These are phyloP conservation scores for Chouioia cunea DNA, from an alignment of 2,888 invertebrate species.

Conservation along the genomic window DNA sequence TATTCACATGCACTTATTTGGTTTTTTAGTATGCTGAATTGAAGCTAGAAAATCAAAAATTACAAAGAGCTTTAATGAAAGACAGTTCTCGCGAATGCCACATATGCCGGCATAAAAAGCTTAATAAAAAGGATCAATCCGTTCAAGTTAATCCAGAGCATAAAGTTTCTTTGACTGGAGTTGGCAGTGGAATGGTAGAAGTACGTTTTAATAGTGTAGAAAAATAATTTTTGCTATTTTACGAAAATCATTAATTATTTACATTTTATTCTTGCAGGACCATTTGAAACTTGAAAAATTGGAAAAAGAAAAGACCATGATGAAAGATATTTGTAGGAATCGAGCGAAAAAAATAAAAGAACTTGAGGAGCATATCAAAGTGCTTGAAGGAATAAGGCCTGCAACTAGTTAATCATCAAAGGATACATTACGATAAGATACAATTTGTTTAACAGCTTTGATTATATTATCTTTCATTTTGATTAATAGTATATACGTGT, in stretches of 20 bases:
- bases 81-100: conserved; percentile 56
- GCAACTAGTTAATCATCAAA: conserved; percentile 14
- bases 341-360: conserved; percentile 62
- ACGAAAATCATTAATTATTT: not conserved
- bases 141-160: conserved; percentile 57
- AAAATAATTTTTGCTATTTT: conserved; percentile 10
- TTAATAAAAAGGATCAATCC: conserved; percentile 54
- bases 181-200: conserved; percentile 55
- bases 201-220: conserved; percentile 50
- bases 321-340: conserved; percentile 70
- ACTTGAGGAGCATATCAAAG: conserved; percentile 51
- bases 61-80: conserved; percentile 51
- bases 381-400: conserved; percentile 47
- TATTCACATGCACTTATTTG: conserved; percentile 6
- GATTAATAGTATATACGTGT: too few species aligned
- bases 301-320: conserved; percentile 69
- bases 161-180: conserved; percentile 50
- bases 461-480: not conserved
- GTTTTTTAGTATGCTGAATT: conserved; percentile 50
- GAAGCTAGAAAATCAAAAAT: conserved; percentile 51
- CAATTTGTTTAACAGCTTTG: conserved; percentile 21
- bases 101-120: conserved; percentile 52
- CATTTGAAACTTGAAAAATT: conserved; percentile 71
- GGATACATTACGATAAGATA: conserved; percentile 16
- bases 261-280: conserved; percentile 65